These are phyloP conservation scores for Ochlodes sylvanus DNA, from an alignment of 2,888 invertebrate genomes.

Conservation along the genomic window DNA sequence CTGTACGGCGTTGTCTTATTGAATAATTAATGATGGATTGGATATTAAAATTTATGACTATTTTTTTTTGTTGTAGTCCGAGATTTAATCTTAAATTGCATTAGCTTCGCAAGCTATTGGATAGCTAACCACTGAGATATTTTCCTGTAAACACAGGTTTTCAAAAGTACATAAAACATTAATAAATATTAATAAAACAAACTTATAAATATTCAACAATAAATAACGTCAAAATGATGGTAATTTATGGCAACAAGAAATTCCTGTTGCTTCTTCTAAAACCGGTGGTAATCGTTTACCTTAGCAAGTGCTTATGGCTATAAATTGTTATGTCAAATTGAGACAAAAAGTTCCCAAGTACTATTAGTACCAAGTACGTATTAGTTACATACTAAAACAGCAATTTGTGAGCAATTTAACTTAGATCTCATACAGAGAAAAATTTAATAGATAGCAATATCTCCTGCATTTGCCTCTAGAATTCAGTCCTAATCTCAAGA, in stretches of 20 bases:
- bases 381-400: too few relatives aligned
- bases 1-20: constrained; percentile 55
- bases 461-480: background rate
- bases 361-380: too few relatives aligned
- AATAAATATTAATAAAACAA: constrained; percentile 15
- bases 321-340: constrained; percentile 15
- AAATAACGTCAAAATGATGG: constrained; percentile 31
- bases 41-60: background rate
- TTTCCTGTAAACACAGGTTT: background rate
- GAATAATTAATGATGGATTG: constrained; percentile 43
- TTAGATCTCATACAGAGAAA: background rate
- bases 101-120: background rate
- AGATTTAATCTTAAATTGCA: background rate
- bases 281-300: constrained; percentile 36
- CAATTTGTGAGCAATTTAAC: too few relatives aligned
- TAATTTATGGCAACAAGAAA: constrained; percentile 32
- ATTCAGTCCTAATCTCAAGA: background rate
- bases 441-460: background rate
- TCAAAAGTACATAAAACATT: background rate
- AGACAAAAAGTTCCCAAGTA: constrained; percentile 20
- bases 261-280: constrained; percentile 38
- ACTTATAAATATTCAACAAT: constrained; percentile 26
- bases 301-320: constrained; percentile 25
- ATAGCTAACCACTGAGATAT: background rate
- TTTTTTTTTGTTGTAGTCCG: too few relatives aligned